Evolutionary conservation across 2,797 vertebrate genomes (phyloP), one percentile per base, ranked within the genome.

Genomic region (Tinamus major): DNA sequence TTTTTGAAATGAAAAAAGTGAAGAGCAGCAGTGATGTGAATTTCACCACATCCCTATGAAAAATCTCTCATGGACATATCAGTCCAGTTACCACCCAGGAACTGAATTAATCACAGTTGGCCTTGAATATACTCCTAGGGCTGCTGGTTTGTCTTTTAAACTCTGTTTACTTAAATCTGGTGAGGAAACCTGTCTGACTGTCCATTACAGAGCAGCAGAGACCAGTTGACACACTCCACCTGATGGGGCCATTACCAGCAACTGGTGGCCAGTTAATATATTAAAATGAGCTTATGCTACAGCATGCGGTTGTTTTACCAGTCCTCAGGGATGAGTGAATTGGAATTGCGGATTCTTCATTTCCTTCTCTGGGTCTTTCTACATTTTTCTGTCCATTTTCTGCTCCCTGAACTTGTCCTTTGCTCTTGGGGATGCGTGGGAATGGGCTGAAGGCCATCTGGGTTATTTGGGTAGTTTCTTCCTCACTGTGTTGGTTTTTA

Each of bases 281-380:
- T 93, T 93, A 91, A 93, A 96, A 96, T 86, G 92, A 89, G 93
- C 94, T 94, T 91, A 92, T 91, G 79, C 77, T 95, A 79, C 87
- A 80, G 87, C 74, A 90, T 93, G 82, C 70, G 79, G 74, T 95
- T 96, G 91, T 96, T 94, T 89, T 85, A 67, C 63, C 70, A 69
- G 35, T 31, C 85, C 85, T 76, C 39, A 9, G 85, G 92, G 42
- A 79, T 26, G 23, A 74, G 69, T 3, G 29, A 42, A 93, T 91
- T 95, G 94, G 96, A 92, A 95, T 93, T 92, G 85, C 82, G 94
- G 63, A 95, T 96, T 93, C 55, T 81, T 80, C 13, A 39, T 89
- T 77, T 83, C 74, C 31, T 75, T 84, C 63, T 84, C 59, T 51
- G 80, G 2, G 20, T 7, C 4, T 35, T 24, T 77, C 79, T 37